Base-by-base conservation (phyloP, 1,140 invertebrate genomes). In the Drosophila gunungcola region DNA sequence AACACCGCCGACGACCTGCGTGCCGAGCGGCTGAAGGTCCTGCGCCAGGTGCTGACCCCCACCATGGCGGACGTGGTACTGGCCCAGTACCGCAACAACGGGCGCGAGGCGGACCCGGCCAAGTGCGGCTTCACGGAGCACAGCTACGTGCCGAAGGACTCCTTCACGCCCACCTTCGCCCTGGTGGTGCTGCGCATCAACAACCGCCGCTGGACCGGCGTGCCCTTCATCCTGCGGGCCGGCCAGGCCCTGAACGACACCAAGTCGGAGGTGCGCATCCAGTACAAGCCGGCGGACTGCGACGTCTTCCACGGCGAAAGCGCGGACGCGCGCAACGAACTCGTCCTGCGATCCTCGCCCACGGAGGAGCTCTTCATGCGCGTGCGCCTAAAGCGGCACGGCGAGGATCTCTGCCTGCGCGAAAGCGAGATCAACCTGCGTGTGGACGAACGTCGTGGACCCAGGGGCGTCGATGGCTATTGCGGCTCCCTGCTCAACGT, bases 51-150 rank as follows among this genome's bases (percentile, higher is more conserved):
- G 9, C 27, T 75, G 0, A 78, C 85, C 0, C 27, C 70, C 2
- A 43, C 58, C 13, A 70, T 90, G 4, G 62, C 48, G 10, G 85
- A 89, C 41, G 49, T 89, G 21, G 2, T 89, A 0, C 4, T 89
- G 4, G 84, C 64, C 1, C 84, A 89, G 60, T 89, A 89, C 27
- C 52, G 69, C 32, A 89, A 89, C 48, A 89, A 75, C 42, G 49
- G 73, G 1, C n/a, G 36, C 9, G 84, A 89, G n/a, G 46, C 13
- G 0, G 80, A 89, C 29, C 68, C 73, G 2, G 42, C 11, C 5
- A 90, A 80, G 69, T 67, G 83, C 25, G 85, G 84, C 36, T 89
- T 84, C 39, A 49, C 65, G 4, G 77, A 89, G 43, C 85, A 89
- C 42, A 45, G 48, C 27, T 80, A 80, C 32, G 78, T 89, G 45